These are phyloP conservation scores for Hippoglossus stenolepis DNA, from an alignment of 2,113 vertebrate species.

Conservation along the genomic window DNA sequence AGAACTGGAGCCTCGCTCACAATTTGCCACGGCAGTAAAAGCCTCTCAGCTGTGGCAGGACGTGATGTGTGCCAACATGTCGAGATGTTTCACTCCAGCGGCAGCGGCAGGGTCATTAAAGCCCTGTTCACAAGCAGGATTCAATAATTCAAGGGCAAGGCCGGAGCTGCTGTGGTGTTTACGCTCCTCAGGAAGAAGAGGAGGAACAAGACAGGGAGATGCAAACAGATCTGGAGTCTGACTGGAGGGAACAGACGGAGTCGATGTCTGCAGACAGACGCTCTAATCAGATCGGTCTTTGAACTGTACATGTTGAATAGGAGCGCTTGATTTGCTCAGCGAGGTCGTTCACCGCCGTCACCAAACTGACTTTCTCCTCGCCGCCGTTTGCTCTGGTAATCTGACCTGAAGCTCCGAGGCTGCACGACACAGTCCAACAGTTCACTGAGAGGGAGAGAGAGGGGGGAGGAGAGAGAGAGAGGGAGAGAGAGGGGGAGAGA, in stretches of 20 bases:
- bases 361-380: not conserved
- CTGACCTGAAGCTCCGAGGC: too few species aligned
- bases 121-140: not conserved
- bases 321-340: constrained; percentile 40
- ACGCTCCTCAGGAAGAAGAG: not conserved
- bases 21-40: constrained; percentile 10
- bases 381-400: too few species aligned
- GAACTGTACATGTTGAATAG: not conserved
- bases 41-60: constrained; percentile 16
- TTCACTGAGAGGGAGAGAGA: not conserved
- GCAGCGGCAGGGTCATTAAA: constrained; percentile 17
- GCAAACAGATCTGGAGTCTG: too few species aligned
- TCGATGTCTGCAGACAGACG: not conserved
- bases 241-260: not conserved
- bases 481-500: too few species aligned
- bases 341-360: constrained; percentile 59
- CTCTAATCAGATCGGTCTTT: constrained; percentile 23
- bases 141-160: constrained; percentile 38
- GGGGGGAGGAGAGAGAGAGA: too few species aligned
- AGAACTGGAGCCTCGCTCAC: constrained; percentile 18
- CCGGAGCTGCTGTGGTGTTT: constrained; percentile 15
- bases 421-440: too few species aligned
- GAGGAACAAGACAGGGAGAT: too few species aligned
- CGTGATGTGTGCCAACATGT: constrained; percentile 37
- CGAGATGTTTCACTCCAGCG: constrained; percentile 1